Base-by-base conservation (phyloP, 2,797 vertebrate species). In the Oreonectes daqikongensis region DNA sequence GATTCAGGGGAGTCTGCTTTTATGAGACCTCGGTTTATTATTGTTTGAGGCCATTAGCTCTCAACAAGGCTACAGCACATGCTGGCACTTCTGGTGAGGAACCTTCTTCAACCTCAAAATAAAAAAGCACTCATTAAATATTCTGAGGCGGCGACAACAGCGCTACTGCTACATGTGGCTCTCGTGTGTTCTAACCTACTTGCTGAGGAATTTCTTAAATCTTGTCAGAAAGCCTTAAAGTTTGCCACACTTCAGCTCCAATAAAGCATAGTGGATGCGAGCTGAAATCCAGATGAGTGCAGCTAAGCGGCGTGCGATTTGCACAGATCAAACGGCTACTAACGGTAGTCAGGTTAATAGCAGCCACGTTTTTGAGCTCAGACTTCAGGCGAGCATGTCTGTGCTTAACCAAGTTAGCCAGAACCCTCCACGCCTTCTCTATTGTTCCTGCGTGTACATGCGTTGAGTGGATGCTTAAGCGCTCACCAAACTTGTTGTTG, bases 21-120 rank as follows among this genome's bases (percentile, higher is more conserved):
- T 85, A 82, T 82, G 81, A 83, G 87, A 85, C 85, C 85, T 73
- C 78, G 72, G 70, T 87, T 86, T 83, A 87, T 84, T 83, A 42
- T 64, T 80, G 83, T 88, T 79, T 79, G 77, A 84, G 81, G 77
- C 82, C 86, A 86, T 82, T 84, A 87, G 84, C 59, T 79, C 15
- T 30, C 74, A 70, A 70, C 35, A 79, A 65, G 52, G 66, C 64
- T 71, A 24, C 53, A 64, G 61, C 72, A 70, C 75, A 81, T 40
- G 75, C 60, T 60, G 67, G 69, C 82, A 82, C 78, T 69, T 81
- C 53, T 70, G 46, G 65, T 52, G 42, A 73, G 32, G 38, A 65
- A 30, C 59, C 17, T 20, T 76, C 46, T 75, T 79, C 48, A 71
- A 10, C 63, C 30, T 57, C 5, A 52, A 76, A 72, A 64, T 48